These are phyloP conservation scores for Pseudorhombus dupliciocellatus DNA, from an alignment of 2,113 vertebrate species.

Conservation along the genomic window DNA sequence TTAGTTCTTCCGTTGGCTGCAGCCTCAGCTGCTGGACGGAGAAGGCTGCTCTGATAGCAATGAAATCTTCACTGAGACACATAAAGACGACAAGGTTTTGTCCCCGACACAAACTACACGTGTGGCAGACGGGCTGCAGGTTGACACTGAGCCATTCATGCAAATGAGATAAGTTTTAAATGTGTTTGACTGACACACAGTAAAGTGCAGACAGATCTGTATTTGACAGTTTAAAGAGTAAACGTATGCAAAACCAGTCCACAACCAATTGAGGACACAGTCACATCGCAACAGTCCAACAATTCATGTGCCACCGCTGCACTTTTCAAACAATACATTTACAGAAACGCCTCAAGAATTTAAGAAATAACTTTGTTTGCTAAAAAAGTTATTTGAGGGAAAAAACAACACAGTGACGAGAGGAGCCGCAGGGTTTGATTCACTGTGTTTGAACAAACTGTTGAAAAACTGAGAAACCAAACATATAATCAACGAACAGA, in stretches of 20 bases:
- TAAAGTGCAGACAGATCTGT: background rate
- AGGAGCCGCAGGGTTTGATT: too few species aligned
- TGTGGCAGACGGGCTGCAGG: background rate
- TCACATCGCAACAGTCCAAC: too few species aligned
- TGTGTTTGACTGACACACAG: too few species aligned
- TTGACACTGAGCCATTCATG: background rate
- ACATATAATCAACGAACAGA: background rate
- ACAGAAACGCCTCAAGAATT: too few species aligned
- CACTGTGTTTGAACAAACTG: background rate
- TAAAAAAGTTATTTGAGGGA: too few species aligned
- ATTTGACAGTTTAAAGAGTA: background rate
- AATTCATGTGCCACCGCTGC: too few species aligned
- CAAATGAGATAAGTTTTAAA: too few species aligned
- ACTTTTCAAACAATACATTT: too few species aligned
- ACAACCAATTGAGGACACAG: background rate
- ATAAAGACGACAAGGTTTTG: constrained; percentile 2
- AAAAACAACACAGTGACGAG: too few species aligned
- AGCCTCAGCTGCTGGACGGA: background rate
- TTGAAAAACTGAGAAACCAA: background rate
- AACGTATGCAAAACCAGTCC: background rate
- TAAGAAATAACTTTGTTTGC: too few species aligned
- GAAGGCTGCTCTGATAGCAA: background rate
- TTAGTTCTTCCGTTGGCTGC: constrained; percentile 9
- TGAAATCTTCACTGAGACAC: constrained; percentile 10
- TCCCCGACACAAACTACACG: too few species aligned